phyloP scores from a whole-genome alignment of 2,888 invertebrate genomes.

The Penaeus monodon region DNA sequence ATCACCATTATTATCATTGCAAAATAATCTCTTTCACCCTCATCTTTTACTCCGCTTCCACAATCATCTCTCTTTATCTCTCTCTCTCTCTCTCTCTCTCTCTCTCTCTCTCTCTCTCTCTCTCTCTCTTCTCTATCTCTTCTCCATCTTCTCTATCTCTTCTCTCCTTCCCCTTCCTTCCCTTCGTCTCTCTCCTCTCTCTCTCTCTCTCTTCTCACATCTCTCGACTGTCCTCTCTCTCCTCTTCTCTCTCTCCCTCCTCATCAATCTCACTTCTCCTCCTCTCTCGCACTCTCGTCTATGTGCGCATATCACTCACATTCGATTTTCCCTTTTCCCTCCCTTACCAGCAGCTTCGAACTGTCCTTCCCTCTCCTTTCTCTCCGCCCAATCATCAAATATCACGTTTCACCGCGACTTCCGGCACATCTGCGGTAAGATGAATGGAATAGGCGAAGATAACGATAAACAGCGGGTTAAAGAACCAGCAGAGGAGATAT shows the following conservation, averaged over 20 bases:
- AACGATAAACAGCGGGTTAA: slow-evolving; percentile 13
- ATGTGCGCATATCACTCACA: neutral
- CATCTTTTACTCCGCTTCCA: too few species aligned
- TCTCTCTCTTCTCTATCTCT: neutral
- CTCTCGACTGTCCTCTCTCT: too few species aligned
- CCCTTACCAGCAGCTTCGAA: neutral
- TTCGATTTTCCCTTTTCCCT: neutral
- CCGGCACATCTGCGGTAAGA: slow-evolving; percentile 51
- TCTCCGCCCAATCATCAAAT: slow-evolving; percentile 38
- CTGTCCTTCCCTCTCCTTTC: neutral
- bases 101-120: neutral
- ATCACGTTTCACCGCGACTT: slow-evolving; percentile 41
- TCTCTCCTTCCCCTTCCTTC: neutral
- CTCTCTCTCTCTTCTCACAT: too few species aligned
- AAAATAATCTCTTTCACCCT: too few species aligned
- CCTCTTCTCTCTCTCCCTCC: too few species aligned
- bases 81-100: neutral
- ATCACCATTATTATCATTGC: too few species aligned
- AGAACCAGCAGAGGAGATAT: slow-evolving; percentile 1
- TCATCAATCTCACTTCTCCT: neutral
- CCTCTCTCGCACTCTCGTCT: neutral
- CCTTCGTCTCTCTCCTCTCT: neutral
- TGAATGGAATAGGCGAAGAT: slow-evolving; percentile 33
- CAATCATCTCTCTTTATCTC: neutral
- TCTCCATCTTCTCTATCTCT: neutral